These are phyloP conservation scores for Julus scanicus DNA, from an alignment of 2,888 invertebrate species.

Conservation along the genomic window DNA sequence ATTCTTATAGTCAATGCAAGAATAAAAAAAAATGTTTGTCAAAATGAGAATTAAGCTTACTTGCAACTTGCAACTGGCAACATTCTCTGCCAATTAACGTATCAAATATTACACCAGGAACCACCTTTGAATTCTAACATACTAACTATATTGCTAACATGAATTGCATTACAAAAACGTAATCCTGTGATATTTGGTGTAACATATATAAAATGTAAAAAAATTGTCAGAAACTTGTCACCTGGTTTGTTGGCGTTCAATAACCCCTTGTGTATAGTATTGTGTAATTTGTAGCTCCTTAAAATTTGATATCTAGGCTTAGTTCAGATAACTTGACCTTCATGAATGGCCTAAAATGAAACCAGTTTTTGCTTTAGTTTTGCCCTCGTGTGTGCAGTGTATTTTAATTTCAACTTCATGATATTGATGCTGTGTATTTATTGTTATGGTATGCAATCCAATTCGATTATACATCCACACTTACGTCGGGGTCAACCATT, in stretches of 20 bases:
- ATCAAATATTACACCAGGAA: no score
- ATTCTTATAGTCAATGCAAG: no score
- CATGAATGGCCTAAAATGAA: neutral
- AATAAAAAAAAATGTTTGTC: no score
- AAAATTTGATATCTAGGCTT: neutral
- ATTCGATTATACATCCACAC: neutral
- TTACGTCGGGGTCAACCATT: neutral
- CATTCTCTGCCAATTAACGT: no score
- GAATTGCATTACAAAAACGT: no score
- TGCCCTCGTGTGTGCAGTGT: neutral
- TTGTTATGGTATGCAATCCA: neutral
- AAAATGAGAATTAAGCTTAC: no score
- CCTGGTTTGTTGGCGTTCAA: neutral
- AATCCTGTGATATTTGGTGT: no score
- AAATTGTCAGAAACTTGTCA: neutral
- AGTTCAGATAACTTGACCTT: neutral
- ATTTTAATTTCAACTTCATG: neutral
- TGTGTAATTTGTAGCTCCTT: neutral
- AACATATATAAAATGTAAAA: no score
- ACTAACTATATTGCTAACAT: no score
- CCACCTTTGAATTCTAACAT: no score
- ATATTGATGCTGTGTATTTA: neutral
- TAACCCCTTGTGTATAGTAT: neutral
- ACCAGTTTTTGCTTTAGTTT: constrained; percentile 1
- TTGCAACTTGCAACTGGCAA: no score